phyloP scores from a whole-genome alignment of 2,888 invertebrate species.

The Rhynchonema sp. region DNA sequence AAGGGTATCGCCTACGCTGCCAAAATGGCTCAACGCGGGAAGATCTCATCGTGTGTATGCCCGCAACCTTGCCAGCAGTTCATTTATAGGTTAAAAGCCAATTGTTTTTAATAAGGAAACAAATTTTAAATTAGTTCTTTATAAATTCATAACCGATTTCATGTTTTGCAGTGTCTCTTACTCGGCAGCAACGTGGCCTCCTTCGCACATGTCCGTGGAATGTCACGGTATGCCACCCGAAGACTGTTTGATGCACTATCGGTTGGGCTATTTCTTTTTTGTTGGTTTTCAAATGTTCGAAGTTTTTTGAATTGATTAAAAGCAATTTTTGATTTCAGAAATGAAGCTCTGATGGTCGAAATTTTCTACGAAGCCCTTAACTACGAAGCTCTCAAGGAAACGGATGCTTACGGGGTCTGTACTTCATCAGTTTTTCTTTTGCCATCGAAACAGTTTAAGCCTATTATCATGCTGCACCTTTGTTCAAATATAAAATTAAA shows the following conservation, averaged over 20 bases:
- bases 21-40: constrained; percentile 10
- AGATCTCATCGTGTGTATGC: constrained; percentile 13
- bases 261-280: constrained; percentile 5
- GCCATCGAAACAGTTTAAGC: no score
- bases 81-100: no score
- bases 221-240: constrained; percentile 10
- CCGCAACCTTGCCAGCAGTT: constrained; percentile 17
- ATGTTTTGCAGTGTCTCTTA: constrained; percentile 21
- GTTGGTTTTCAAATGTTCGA: no score
- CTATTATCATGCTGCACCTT: no score
- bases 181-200: constrained; percentile 18
- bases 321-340: background rate
- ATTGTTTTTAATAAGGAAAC: background rate
- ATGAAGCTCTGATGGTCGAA: constrained; percentile 18
- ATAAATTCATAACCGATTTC: constrained; percentile 18
- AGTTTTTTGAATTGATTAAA: no score
- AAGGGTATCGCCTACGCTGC: constrained; percentile 15
- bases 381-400: constrained; percentile 20
- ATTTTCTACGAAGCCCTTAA: constrained; percentile 24
- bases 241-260: constrained; percentile 17
- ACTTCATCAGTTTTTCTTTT: no score
- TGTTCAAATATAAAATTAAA: background rate
- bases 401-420: constrained; percentile 22
- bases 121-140: no score
- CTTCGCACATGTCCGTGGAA: constrained; percentile 2